A percentile compares a stretch with the other conserved stretches of the same genome.
Conservation (phyloP, 2,113 vertebrate genomes). For the Halcyon senegalensis region DNA sequence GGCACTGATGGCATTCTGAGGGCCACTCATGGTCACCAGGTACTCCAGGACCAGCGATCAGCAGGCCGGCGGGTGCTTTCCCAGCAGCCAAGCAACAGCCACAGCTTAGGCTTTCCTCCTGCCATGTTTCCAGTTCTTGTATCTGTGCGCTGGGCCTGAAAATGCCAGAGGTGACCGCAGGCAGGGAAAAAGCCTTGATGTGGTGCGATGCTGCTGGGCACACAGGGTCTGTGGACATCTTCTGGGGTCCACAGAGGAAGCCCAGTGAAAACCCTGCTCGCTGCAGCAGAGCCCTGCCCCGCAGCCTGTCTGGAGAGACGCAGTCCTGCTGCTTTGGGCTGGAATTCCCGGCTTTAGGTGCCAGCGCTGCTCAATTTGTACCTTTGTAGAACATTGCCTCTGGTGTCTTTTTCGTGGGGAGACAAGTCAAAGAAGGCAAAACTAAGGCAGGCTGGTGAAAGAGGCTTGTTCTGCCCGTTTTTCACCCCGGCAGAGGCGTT, state of each 20-base stretch:
- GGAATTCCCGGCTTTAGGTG: not conserved
- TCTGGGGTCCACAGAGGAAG: not conserved
- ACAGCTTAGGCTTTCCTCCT: not conserved
- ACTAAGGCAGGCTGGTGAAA: not conserved
- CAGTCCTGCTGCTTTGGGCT: not conserved
- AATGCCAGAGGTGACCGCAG: not conserved
- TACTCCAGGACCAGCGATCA: not conserved
- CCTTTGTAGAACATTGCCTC: not conserved
- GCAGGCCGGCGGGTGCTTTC: not conserved
- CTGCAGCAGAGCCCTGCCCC: not conserved
- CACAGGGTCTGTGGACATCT: not conserved
- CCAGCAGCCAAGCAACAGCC: not conserved
- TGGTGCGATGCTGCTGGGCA: not conserved
- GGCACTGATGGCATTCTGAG: too few relatives aligned
- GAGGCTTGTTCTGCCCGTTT: not conserved
- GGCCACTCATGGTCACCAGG: too few relatives aligned
- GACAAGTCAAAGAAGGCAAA: not conserved
- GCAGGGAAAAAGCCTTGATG: not conserved
- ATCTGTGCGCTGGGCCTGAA: not conserved
- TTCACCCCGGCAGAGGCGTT: not conserved
- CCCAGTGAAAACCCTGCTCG: not conserved
- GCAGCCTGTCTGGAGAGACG: accelerated
- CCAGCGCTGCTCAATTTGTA: not conserved
- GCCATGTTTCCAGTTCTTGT: not conserved
- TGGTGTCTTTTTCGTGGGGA: not conserved